A percentile compares a stretch with the other conserved stretches of the same genome.
These are phyloP conservation scores for Chlamydotis undulata DNA, from an alignment of 2,113 vertebrate genomes.

Conservation along the genomic window DNA sequence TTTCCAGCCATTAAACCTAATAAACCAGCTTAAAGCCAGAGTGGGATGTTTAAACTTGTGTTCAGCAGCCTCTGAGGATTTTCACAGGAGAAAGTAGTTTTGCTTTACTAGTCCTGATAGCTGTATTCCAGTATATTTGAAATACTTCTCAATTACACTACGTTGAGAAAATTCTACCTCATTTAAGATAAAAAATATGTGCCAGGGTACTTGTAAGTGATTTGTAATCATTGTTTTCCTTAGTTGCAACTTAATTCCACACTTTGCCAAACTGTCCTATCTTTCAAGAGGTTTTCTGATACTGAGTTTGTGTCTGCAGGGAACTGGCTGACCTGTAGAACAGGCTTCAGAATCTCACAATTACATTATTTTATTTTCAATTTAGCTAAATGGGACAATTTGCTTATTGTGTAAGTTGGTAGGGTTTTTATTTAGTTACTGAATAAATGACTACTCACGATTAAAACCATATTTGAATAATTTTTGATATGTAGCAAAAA, in stretches of 20 bases:
- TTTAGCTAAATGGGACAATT: neutral
- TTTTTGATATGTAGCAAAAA: neutral
- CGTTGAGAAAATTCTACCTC: neutral
- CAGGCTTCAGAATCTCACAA: neutral
- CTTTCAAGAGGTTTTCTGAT: neutral
- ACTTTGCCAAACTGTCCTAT: neutral
- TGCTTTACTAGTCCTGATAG: neutral
- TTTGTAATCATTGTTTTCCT: neutral
- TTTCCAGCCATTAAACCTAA: conserved; percentile 18
- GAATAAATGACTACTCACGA: neutral
- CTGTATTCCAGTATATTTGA: neutral
- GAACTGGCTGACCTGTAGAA: neutral
- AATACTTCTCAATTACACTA: neutral
- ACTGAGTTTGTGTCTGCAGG: neutral
- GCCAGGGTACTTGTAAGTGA: neutral
- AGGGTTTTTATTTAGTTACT: neutral
- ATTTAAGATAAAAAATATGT: neutral
- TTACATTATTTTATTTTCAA: neutral
- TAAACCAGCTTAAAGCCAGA: neutral
- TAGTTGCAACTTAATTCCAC: neutral
- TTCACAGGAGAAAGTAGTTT: neutral
- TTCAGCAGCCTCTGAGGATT: neutral
- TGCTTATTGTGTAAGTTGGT: neutral
- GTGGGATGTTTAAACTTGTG: neutral
- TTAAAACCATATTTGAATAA: neutral